Evolutionary conservation across 1,140 invertebrate genomes (phyloP), one percentile per base, ranked within the genome.

Genomic region (Macrosteles quadrilineatus): DNA sequence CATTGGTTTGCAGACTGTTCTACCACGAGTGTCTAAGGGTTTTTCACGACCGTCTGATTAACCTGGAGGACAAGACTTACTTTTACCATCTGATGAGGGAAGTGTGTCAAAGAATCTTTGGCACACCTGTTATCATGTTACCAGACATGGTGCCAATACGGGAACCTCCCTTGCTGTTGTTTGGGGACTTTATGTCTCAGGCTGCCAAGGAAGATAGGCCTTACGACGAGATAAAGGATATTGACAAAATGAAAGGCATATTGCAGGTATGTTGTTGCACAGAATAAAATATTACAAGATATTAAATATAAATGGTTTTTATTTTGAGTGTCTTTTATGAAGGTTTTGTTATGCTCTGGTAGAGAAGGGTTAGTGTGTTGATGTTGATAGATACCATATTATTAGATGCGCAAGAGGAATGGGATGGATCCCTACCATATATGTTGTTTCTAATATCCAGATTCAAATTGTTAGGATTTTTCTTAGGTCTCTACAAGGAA

Each of bases 21-120:
- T 93, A 94, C 75, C 94, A 97, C 78, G 94, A 97, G 81, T 92
- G 91, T 50, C 86, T 93, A 47, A 85, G 95, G 30, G 93, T 97
- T 0, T 97, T 94, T 80, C 94, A 96, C 81, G 95, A 97, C 80
- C 89, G 94, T 14, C 80, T 98, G 9, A 91, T 94, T 53, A 92
- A 94, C 74, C 79, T 85, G 12, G 82, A 88, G 47, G 95, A 97
- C 77, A 90, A 93, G 73, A 86, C 83, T 30, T 91, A 93, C 77
- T 91, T 97, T 74, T 91, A 89, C 76, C 83, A 84, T 9, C 78
- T 92, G 4, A 84, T 95, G 80, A 81, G 82, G 47, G 83, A 83
- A n/a, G 84, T 90, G 0, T 91, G 88, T 74, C 36, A 75, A 1
- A 80, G 83, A 47, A 82, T 84, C 59, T 91, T 92, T 73, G 81